Percentiles rank a stretch among this genome's conserved stretches.
phyloP scores from a whole-genome alignment of 2,797 vertebrate genomes.

The Chromis chromis region DNA sequence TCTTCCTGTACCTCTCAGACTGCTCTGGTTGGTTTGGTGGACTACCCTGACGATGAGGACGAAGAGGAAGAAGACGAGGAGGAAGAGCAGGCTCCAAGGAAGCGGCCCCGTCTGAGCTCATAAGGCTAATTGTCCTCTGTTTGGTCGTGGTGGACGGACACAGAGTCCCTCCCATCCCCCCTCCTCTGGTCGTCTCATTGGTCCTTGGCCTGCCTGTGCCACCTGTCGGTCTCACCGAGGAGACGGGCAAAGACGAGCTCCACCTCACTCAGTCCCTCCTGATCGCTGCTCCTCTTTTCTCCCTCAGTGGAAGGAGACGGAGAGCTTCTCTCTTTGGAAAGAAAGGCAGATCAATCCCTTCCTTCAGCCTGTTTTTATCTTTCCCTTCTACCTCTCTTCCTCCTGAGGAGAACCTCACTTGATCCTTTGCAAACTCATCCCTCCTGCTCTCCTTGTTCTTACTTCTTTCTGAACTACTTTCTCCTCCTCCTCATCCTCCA shows the following conservation, averaged over 20 bases:
- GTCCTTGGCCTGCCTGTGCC: slow-evolving; percentile 68
- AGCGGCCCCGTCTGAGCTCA: slow-evolving; percentile 96
- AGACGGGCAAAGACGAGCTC: slow-evolving; percentile 65
- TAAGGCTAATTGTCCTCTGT: slow-evolving; percentile 87
- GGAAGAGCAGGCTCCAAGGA: slow-evolving; percentile 91
- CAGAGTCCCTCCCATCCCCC: slow-evolving; percentile 78
- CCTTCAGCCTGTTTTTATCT: slow-evolving; percentile 27
- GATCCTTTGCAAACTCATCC: slow-evolving; percentile 27
- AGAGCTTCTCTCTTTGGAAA: slow-evolving; percentile 48
- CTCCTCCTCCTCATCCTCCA: slow-evolving; percentile 44
- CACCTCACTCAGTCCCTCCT: slow-evolving; percentile 55
- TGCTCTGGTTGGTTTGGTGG: slow-evolving; percentile 95
- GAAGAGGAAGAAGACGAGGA: slow-evolving; percentile 98
- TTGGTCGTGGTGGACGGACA: slow-evolving; percentile 83
- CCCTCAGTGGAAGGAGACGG: slow-evolving; percentile 50
- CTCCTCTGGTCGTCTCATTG: slow-evolving; percentile 75
- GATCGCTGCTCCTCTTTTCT: slow-evolving; percentile 55
- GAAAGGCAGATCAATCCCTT: slow-evolving; percentile 52
- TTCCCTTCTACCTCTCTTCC: slow-evolving; percentile 36
- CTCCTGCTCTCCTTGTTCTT: slow-evolving; percentile 42
- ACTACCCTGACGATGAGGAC: slow-evolving; percentile 98
- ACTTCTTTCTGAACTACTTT: slow-evolving; percentile 18
- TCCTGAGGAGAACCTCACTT: slow-evolving; percentile 44
- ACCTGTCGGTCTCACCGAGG: slow-evolving; percentile 63
- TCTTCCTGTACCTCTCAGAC: slow-evolving; percentile 78